These are phyloP conservation scores for Axea sp. DNA, from an alignment of 2,888 invertebrate genomes.

Conservation along the genomic window DNA sequence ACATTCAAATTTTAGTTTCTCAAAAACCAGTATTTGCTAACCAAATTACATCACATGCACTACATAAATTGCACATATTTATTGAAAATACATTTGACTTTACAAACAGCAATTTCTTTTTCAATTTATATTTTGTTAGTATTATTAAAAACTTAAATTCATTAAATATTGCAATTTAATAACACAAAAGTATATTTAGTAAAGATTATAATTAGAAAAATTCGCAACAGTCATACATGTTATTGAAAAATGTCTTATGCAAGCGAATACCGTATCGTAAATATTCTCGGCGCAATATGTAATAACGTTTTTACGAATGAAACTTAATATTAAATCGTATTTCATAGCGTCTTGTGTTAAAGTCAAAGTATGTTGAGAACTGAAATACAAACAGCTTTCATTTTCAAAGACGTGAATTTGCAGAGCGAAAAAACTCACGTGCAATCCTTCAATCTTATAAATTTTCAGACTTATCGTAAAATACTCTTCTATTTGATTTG, in stretches of 20 bases:
- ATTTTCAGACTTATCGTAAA: conserved; percentile 4
- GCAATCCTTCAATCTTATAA: background rate
- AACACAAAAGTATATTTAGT: too few relatives aligned
- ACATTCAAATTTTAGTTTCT: too few relatives aligned
- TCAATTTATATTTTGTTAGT: too few relatives aligned
- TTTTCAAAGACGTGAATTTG: conserved; percentile 18
- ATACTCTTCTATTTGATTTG: conserved; percentile 4
- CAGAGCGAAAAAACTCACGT: conserved; percentile 8
- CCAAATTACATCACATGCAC: too few relatives aligned
- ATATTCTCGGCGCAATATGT: conserved; percentile 7
- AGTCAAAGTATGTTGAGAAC: conserved; percentile 18
- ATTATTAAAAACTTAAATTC: too few relatives aligned
- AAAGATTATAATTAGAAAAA: too few relatives aligned
- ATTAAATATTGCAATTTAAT: too few relatives aligned
- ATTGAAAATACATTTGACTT: too few relatives aligned
- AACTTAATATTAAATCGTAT: conserved; percentile 31
- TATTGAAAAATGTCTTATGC: conserved; percentile 11
- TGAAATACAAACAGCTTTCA: conserved; percentile 26
- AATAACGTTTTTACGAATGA: conserved; percentile 24
- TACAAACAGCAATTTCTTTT: too few relatives aligned
- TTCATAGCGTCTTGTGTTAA: conserved; percentile 13
- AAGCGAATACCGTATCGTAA: conserved; percentile 7
- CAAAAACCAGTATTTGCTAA: too few relatives aligned
- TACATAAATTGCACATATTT: too few relatives aligned
- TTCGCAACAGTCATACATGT: background rate